Evolutionary conservation across 2,888 invertebrate species (phyloP), one percentile per base, ranked within the genome.

Genomic region (Lasioglossum marginatum): DNA sequence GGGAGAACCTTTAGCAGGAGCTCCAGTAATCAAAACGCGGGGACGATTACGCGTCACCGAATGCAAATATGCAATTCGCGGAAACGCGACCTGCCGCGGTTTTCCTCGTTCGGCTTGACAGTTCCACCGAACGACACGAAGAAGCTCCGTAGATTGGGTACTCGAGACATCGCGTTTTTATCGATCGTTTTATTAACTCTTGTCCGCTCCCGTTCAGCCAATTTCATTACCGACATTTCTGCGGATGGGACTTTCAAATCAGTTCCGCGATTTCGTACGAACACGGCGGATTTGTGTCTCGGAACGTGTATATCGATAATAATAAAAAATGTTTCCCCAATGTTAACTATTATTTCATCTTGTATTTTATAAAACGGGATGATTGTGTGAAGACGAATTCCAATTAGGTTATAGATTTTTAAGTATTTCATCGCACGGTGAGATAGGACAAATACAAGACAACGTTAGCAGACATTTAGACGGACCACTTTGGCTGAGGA

Each of bases 11-110:
- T 23, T n/a, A 12, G 23, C 37, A 2, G 70, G n/a, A 23, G 40
- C 75, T 27, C 40, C 57, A 12, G 77, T 78, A 78, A 84, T 84
- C 78, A 70, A 78, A 84, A 60, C 43, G 68, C 40, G 34, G 83
- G 66, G 83, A 83, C 83, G 83, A 70, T 74, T 84, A 83, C 72
- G 73, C 77, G 77, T 74, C 48, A 66, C 40, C 72, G 48, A 71
- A 84, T 84, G 84, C 70, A 77, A 77, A 83, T 57, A 57, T 77
- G 87, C 52, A 43, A 77, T 63, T 84, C 68, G 78, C 52, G 48
- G 70, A 60, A 77, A n/a, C 27, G 60, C 57, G n/a, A 16, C 48
- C 43, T 1, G n/a, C 12, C 57, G 57, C n/a, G 57, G n/a, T 57
- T n/a, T n/a, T 57, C n/a, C 57, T 2, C n/a, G 23, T 60, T 45